phyloP scores from a whole-genome alignment of 2,888 invertebrate genomes.

The Danaus chrysippus region DNA sequence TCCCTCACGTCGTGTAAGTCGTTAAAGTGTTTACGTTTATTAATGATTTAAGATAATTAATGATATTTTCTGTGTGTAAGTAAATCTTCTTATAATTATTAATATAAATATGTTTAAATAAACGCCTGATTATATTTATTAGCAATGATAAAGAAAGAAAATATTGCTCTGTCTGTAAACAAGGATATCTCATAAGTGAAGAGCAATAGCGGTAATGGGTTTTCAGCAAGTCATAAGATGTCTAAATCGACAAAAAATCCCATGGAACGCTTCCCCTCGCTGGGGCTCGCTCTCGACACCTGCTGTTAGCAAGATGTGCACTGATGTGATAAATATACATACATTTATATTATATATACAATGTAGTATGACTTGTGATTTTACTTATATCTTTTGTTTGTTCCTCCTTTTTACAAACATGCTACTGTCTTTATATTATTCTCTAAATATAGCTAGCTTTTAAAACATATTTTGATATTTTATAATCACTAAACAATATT shows the following conservation, averaged over 20 bases:
- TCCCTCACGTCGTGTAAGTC: slow-evolving; percentile 3
- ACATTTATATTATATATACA: slow-evolving; percentile 7
- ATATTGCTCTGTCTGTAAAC: background rate
- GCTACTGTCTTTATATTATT: too few species aligned
- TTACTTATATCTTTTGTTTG: background rate
- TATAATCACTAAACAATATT: too few species aligned
- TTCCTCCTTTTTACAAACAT: too few species aligned
- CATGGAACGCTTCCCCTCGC: slow-evolving; percentile 32
- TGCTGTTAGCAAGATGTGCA: slow-evolving; percentile 40
- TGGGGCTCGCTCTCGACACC: slow-evolving; percentile 37
- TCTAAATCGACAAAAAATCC: slow-evolving; percentile 39
- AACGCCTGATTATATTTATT: too few species aligned
- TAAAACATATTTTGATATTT: too few species aligned
- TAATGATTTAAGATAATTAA: background rate
- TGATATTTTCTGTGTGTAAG: too few species aligned
- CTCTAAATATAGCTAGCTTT: too few species aligned
- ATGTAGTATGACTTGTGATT: slow-evolving; percentile 18
- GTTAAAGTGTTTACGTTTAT: background rate
- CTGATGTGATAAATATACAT: slow-evolving; percentile 35
- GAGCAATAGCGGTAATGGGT: slow-evolving; percentile 30
- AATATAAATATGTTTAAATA: too few species aligned
- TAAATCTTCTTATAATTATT: too few species aligned
- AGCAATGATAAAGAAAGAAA: background rate
- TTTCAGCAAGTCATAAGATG: slow-evolving; percentile 34
- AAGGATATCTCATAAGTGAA: slow-evolving; percentile 14